Conservation (phyloP, 2,113 vertebrate genomes). For the Ammodytes dubius region DNA sequence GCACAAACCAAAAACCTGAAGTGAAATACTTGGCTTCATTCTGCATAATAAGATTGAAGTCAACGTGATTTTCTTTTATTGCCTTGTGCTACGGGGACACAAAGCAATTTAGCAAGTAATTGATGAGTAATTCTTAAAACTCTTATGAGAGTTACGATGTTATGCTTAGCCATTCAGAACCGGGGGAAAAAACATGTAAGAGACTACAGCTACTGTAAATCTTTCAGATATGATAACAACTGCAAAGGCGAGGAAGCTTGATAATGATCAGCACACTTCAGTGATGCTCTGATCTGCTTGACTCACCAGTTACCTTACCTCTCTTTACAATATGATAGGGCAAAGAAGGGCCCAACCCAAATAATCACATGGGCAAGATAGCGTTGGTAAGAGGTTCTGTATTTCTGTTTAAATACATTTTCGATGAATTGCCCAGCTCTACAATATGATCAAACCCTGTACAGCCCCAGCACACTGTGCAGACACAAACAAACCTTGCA, state of each 20-base stretch:
- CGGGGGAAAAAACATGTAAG: background rate
- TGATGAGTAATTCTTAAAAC: conserved; percentile 5
- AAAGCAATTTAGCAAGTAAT: conserved; percentile 39
- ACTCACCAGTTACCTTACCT: conserved; percentile 2
- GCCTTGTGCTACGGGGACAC: background rate
- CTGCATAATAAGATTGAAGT: conserved; percentile 2
- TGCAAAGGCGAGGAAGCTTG: background rate
- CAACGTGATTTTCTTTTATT: background rate
- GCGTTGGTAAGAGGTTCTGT: too few relatives aligned
- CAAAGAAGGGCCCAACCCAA: too few relatives aligned
- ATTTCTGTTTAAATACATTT: too few relatives aligned
- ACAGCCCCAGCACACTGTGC: background rate
- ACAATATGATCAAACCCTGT: background rate
- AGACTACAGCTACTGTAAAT: background rate
- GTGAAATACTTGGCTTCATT: background rate
- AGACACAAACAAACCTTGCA: conserved; percentile 26
- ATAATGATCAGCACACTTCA: conserved; percentile 1
- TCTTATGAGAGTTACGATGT: conserved; percentile 27
- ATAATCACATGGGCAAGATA: too few relatives aligned
- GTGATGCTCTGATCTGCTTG: conserved; percentile 23
- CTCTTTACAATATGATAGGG: too few relatives aligned
- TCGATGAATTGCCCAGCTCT: conserved; percentile 20
- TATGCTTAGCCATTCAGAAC: background rate
- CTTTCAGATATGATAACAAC: conserved; percentile 1
- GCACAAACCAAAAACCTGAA: background rate